Percentiles rank a stretch among this genome's conserved stretches.
Conservation (phyloP, 2,888 invertebrate species). For the Drosophila rellima region DNA sequence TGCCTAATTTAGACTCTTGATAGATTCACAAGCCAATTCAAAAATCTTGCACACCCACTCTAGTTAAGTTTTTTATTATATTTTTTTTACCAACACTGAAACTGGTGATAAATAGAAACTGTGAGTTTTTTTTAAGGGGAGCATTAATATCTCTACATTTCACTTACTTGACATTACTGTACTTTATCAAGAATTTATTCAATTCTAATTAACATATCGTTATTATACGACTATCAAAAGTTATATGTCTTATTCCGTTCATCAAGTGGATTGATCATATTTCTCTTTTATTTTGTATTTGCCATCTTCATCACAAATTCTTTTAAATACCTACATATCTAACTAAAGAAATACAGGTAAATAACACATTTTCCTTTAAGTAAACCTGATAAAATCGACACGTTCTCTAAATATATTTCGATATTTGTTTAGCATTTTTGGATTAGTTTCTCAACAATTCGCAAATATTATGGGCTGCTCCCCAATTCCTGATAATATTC, state of each 20-base stretch:
- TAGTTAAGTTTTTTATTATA: background rate
- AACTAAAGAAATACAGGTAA: too few relatives aligned
- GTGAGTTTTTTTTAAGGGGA: background rate
- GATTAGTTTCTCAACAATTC: conserved; percentile 20
- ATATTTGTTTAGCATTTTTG: conserved; percentile 24
- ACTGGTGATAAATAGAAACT: background rate
- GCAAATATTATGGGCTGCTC: conserved; percentile 7
- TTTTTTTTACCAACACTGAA: background rate
- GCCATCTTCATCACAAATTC: too few relatives aligned
- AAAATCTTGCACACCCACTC: background rate
- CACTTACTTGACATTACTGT: too few relatives aligned
- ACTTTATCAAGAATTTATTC: too few relatives aligned
- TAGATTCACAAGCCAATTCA: background rate
- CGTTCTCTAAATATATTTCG: background rate
- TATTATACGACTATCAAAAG: too few relatives aligned
- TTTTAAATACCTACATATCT: too few relatives aligned
- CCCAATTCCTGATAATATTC: background rate
- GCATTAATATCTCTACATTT: background rate
- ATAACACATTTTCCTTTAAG: too few relatives aligned
- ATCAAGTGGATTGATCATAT: too few relatives aligned
- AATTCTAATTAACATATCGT: background rate
- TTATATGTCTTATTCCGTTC: too few relatives aligned
- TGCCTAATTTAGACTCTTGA: background rate
- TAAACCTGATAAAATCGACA: background rate
- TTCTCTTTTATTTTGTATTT: too few relatives aligned